Evolutionary conservation across 2,113 vertebrate species (phyloP).

Genomic region (Zosterops pallidus): DNA sequence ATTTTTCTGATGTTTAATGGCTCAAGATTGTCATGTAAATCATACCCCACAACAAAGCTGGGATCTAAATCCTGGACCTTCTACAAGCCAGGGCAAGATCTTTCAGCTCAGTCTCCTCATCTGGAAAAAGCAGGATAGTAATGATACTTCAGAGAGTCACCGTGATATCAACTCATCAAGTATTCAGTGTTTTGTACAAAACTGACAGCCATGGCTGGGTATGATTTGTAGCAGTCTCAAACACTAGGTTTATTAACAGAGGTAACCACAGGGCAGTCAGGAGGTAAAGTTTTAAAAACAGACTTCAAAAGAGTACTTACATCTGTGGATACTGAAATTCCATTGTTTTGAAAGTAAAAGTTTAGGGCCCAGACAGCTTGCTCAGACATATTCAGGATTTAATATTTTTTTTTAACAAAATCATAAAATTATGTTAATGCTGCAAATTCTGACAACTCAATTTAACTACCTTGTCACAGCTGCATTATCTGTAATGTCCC

Average conservation of each 20-base stretch:
- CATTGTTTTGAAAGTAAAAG: neutral
- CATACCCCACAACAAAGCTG: neutral
- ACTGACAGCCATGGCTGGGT: neutral
- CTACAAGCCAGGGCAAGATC: neutral
- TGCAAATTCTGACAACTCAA: neutral
- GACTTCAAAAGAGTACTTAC: neutral
- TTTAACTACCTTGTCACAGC: neutral
- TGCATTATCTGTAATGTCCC: neutral
- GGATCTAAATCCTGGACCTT: neutral
- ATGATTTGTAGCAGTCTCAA: neutral
- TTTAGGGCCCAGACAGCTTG: neutral
- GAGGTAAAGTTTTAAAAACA: neutral
- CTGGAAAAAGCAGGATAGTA: neutral
- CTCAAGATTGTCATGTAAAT: neutral
- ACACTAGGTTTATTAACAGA: neutral
- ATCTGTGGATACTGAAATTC: neutral
- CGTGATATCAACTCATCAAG: fast-evolving
- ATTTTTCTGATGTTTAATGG: neutral
- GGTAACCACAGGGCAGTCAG: neutral
- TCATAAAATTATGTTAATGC: neutral
- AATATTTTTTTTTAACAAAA: neutral
- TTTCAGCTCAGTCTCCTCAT: neutral
- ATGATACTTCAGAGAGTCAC: neutral
- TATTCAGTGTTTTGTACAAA: neutral
- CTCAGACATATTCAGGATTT: neutral